These are phyloP conservation scores for Macrostomum lignano DNA, from an alignment of 1,140 invertebrate genomes.

Conservation along the genomic window DNA sequence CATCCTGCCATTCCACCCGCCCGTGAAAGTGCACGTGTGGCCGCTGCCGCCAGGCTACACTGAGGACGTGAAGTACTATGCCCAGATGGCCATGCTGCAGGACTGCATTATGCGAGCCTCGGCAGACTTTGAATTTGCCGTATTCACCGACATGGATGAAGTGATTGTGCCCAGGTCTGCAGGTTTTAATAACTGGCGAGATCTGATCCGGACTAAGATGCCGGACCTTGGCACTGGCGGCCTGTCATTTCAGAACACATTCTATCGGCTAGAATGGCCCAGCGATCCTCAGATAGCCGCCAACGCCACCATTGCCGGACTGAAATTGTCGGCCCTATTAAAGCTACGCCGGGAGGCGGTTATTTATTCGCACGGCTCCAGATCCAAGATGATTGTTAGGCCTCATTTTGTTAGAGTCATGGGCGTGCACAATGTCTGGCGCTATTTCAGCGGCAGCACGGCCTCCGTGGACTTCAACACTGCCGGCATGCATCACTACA, in stretches of 20 bases:
- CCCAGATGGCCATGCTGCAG: conserved; percentile 18
- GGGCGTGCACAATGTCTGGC: conserved; percentile 5
- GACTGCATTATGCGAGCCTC: conserved; percentile 22
- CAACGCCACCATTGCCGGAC: not conserved
- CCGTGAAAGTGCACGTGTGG: conserved; percentile 32
- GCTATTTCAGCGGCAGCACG: not conserved
- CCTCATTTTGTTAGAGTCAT: not conserved
- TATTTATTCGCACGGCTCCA: not conserved
- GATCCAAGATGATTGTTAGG: conserved; percentile 6
- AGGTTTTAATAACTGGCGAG: conserved; percentile 9
- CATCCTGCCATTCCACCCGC: conserved; percentile 51
- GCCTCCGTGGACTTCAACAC: not conserved
- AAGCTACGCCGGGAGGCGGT: conserved; percentile 2
- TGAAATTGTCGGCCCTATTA: conserved; percentile 5
- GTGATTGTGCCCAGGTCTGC: conserved; percentile 23
- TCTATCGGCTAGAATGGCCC: conserved; percentile 58
- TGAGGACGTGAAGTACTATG: conserved; percentile 46
- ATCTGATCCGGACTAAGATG: conserved; percentile 8
- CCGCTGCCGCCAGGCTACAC: conserved; percentile 25
- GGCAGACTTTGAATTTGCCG: conserved; percentile 13
- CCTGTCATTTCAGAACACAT: conserved; percentile 49
- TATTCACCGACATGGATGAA: conserved; percentile 24
- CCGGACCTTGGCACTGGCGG: not conserved
- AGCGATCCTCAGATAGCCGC: conserved; percentile 31
- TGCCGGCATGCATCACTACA: conserved; percentile 6